phyloP scores from a whole-genome alignment of 2,797 vertebrate genomes.

The Kryptopterus vitreolus region DNA sequence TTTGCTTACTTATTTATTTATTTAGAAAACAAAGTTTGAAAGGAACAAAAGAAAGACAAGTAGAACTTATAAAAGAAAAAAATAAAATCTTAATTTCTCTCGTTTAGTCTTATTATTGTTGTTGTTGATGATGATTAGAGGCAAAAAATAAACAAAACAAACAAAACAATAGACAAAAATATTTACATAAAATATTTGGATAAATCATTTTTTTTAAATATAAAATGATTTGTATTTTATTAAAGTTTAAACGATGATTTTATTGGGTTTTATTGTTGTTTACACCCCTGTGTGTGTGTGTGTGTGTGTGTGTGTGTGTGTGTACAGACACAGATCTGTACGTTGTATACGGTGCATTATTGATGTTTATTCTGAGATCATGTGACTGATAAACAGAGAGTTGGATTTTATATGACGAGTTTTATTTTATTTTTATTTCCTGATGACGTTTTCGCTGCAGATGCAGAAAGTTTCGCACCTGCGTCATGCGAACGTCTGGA shows the following conservation, averaged over 20 bases:
- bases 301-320: background rate
- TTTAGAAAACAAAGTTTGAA: background rate
- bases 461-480: background rate
- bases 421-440: background rate
- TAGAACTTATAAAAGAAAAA: background rate
- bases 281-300: background rate
- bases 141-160: too few relatives aligned
- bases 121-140: too few relatives aligned
- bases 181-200: too few relatives aligned
- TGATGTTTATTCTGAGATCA: conserved; percentile 40
- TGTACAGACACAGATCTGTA: background rate
- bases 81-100: too few relatives aligned
- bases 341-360: background rate
- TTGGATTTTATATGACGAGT: conserved; percentile 17
- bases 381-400: background rate
- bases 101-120: too few relatives aligned
- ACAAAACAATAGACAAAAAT: too few relatives aligned
- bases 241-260: too few relatives aligned
- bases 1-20: background rate
- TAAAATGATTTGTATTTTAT: background rate
- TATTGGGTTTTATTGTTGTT: background rate
- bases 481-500: conserved; percentile 40
- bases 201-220: too few relatives aligned
- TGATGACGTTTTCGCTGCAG: background rate
- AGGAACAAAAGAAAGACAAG: background rate